Base-by-base conservation (phyloP, 2,113 vertebrate species). In the Sander lucioperca region DNA sequence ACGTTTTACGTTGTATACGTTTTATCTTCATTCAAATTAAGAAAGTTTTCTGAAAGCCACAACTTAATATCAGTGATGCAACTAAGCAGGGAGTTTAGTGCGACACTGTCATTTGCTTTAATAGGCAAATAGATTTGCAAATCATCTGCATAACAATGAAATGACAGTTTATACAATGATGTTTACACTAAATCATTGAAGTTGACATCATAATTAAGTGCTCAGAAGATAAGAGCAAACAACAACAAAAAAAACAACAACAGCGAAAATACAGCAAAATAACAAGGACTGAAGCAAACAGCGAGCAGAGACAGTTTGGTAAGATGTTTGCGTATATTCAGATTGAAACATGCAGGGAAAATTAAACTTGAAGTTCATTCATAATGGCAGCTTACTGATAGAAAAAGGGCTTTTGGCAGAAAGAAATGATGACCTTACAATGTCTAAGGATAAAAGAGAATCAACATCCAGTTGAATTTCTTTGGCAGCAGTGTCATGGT, bases 391-490 rank as follows among this genome's bases (percentile, higher is more conserved):
- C 5, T 19, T 39, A 19, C 50, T 61, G 62, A 21, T 68, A 64
- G 9, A 62, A 23, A 80, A 74, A 30, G 19, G n/a, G 16, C 51
- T 77, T 18, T 54, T 74, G 23, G 62, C 54, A 61, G 51, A 51
- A 45, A 73, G 63, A 62, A 81, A 77, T 36, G 2, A 71, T 64
- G 47, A 63, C 64, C 62, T 73, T 21, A 57, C 23, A 21, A 25
- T 25, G 79, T 68, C 71, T 36, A 25, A 56, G 63, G 50, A 73
- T 36, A 74, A 79, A 78, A 36, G 21, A 54, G 11, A 72, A 78
- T 30, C 45, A 51, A 63, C 74, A 75, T 21, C 43, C 51, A 74
- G 59, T n/a, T 83, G n/a, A 43, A 62, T 68, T 79, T 68, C 9
- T 87, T 62, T 76, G 66, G 76, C 39, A 65, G 4, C 30, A 39